Evolutionary conservation across 1,140 invertebrate species (phyloP).

Genomic region (Halesus radiatus): DNA sequence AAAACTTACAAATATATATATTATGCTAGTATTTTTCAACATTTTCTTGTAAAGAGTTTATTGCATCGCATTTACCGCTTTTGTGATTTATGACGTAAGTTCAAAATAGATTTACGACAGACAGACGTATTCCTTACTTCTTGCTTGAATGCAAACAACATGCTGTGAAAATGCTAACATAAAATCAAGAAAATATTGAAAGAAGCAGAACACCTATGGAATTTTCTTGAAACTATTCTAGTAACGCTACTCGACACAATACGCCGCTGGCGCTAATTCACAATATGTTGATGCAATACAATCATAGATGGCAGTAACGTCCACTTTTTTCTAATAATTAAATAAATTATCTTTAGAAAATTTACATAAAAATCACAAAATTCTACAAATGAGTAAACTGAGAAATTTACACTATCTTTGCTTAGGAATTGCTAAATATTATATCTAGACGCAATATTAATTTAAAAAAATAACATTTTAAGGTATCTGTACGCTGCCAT

Average conservation of each 20-base stretch:
- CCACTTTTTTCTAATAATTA: not conserved
- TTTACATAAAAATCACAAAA: too few relatives aligned
- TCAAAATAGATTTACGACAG: constrained; percentile 3
- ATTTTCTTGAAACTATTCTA: constrained; percentile 1
- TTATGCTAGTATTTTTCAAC: too few relatives aligned
- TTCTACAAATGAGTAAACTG: too few relatives aligned
- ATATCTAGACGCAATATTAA: too few relatives aligned
- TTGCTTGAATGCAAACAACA: not conserved
- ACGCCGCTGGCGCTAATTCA: not conserved
- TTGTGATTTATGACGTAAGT: not conserved
- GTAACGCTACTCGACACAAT: not conserved
- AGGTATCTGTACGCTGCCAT: too few relatives aligned
- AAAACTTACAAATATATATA: too few relatives aligned
- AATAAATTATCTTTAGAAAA: too few relatives aligned
- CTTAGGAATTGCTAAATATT: too few relatives aligned
- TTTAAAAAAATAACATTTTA: too few relatives aligned
- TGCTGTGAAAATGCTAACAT: not conserved
- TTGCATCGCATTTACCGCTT: not conserved
- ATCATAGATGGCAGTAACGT: not conserved
- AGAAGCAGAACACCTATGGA: not conserved
- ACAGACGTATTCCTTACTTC: not conserved
- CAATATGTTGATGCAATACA: not conserved
- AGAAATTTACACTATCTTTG: too few relatives aligned
- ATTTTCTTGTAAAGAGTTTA: not conserved
- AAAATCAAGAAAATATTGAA: not conserved